These are phyloP conservation scores for Anthopleura xanthogrammica DNA, from an alignment of 92 coral and sea anemone genomes.

Conservation along the genomic window DNA sequence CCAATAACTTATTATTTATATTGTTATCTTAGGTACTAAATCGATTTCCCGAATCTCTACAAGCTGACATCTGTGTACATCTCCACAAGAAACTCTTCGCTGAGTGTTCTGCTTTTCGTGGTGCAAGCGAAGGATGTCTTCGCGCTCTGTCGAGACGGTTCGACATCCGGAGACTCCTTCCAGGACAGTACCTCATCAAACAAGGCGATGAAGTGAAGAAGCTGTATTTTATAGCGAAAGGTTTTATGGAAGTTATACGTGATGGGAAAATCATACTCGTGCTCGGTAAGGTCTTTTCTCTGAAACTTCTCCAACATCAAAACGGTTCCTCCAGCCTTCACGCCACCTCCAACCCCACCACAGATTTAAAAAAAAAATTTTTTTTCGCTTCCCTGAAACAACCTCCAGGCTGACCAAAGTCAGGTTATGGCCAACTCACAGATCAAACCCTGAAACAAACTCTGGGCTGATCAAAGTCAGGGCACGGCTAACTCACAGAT, in stretches of 20 bases:
- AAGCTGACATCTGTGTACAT: constrained; percentile 88
- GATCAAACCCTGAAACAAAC: too few relatives aligned
- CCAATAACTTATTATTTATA: neutral
- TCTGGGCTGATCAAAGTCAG: too few relatives aligned
- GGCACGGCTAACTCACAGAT: too few relatives aligned
- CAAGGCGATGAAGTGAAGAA: constrained; percentile 92
- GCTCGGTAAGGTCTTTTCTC: constrained; percentile 62
- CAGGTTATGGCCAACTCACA: too few relatives aligned
- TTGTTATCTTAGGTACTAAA: constrained; percentile 66
- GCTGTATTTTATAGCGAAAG: constrained; percentile 88
- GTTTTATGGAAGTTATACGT: constrained; percentile 68
- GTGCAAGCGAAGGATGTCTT: constrained; percentile 76
- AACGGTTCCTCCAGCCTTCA: too few relatives aligned
- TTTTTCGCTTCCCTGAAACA: too few relatives aligned
- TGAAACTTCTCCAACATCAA: too few relatives aligned
- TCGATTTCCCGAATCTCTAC: constrained; percentile 93
- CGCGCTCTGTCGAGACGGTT: constrained; percentile 86
- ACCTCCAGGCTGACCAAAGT: too few relatives aligned
- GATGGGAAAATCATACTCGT: constrained; percentile 60
- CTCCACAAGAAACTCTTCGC: constrained; percentile 71
- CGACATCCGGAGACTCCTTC: constrained; percentile 63
- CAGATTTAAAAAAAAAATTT: too few relatives aligned
- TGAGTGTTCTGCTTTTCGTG: constrained; percentile 72
- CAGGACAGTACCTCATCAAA: constrained; percentile 74
- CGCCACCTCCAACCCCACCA: too few relatives aligned